Evolutionary conservation across 2,888 invertebrate genomes (phyloP).

Genomic region (Himalopsyche japonica): DNA sequence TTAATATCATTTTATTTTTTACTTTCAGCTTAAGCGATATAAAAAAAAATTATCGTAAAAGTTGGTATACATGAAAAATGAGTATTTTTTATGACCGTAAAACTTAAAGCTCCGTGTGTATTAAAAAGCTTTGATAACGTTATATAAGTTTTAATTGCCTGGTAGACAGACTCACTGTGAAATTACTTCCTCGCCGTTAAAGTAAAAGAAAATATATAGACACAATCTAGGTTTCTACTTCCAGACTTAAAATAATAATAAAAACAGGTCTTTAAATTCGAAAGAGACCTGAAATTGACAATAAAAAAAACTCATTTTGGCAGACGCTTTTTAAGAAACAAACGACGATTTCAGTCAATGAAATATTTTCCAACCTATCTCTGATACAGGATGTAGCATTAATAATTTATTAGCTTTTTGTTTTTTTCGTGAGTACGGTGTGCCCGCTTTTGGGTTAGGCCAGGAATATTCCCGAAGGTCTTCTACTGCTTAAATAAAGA

Average conservation of each 20-base stretch:
- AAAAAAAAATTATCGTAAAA: too few species aligned
- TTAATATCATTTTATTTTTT: too few species aligned
- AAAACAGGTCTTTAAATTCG: not conserved
- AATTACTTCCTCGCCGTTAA: not conserved
- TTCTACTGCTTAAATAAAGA: not conserved
- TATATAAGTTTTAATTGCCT: not conserved
- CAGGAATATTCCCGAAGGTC: not conserved
- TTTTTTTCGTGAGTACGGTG: not conserved
- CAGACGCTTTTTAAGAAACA: not conserved
- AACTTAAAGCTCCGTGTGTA: too few species aligned
- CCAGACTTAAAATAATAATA: not conserved
- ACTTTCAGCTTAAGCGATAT: too few species aligned
- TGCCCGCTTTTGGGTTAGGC: not conserved
- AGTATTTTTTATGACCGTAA: too few species aligned
- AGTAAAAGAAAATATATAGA: not conserved
- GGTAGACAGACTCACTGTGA: not conserved
- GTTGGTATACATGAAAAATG: too few species aligned
- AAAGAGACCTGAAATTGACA: not conserved
- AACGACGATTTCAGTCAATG: not conserved
- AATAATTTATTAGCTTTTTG: slow-evolving; percentile 3
- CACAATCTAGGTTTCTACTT: not conserved
- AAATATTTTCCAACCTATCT: not conserved
- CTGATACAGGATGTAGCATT: not conserved
- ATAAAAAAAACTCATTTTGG: not conserved
- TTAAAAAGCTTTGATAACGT: not conserved